Percentiles rank a stretch among this genome's conserved stretches.
These are phyloP conservation scores for Acanthoscelides obtectus DNA, from an alignment of 2,888 invertebrate genomes.

Conservation along the genomic window DNA sequence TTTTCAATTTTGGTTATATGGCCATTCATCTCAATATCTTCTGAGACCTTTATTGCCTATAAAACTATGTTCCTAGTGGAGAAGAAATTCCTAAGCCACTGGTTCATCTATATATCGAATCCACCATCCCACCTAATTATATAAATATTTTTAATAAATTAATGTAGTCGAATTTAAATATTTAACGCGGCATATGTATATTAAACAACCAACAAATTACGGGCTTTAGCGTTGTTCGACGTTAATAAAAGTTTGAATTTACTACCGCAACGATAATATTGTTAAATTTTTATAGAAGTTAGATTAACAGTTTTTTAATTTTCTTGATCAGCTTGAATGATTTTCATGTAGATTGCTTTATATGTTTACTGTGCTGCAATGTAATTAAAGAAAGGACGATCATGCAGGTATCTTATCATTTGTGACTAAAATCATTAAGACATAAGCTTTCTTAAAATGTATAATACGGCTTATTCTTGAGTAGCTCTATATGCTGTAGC, in stretches of 20 bases:
- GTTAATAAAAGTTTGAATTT: slow-evolving; percentile 36
- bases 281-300: slow-evolving; percentile 33
- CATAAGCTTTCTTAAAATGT: too few relatives aligned
- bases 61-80: neutral
- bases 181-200: slow-evolving; percentile 35
- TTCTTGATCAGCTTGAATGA: slow-evolving; percentile 7
- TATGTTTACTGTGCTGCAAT: neutral
- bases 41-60: too few relatives aligned
- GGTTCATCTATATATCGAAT: neutral
- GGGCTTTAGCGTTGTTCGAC: slow-evolving; percentile 30
- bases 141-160: slow-evolving; percentile 37
- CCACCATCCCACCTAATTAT: slow-evolving; percentile 22
- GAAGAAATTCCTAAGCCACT: neutral
- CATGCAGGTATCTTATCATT: too few relatives aligned
- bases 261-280: slow-evolving; percentile 36
- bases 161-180: slow-evolving; percentile 34
- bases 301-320: slow-evolving; percentile 16
- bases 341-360: neutral
- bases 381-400: too few relatives aligned
- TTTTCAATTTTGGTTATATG: too few relatives aligned
- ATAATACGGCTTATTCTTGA: too few relatives aligned
- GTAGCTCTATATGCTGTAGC: too few relatives aligned
- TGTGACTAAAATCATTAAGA: too few relatives aligned
- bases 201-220: slow-evolving; percentile 36
- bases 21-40: too few relatives aligned